Evolutionary conservation across 2,797 vertebrate species (phyloP).

Genomic region (Micropoecilia bifurca): DNA sequence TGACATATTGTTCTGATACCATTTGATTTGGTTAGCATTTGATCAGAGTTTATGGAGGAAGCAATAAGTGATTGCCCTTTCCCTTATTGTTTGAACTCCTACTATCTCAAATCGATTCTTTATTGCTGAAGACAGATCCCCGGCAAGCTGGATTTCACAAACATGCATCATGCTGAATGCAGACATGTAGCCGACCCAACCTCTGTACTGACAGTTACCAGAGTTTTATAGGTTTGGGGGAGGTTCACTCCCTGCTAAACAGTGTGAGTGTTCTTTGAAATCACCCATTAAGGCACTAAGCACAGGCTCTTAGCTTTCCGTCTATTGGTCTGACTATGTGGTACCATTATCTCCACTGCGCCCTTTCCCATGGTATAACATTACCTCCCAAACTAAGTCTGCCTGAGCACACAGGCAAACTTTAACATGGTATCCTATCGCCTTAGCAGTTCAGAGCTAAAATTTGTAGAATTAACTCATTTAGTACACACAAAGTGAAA

Average conservation of each 20-base stretch:
- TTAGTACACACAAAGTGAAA: neutral
- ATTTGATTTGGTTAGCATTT: neutral
- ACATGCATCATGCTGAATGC: slow-evolving; percentile 2
- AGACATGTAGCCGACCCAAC: slow-evolving; percentile 39
- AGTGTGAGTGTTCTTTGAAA: slow-evolving; percentile 76
- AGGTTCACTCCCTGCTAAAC: slow-evolving; percentile 70
- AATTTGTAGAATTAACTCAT: neutral
- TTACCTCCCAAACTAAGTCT: slow-evolving; percentile 52
- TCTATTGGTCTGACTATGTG: slow-evolving; percentile 69
- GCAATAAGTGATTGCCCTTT: neutral
- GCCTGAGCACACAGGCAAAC: slow-evolving; percentile 12
- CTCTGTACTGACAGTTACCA: slow-evolving; percentile 48
- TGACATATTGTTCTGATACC: neutral
- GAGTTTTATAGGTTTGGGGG: slow-evolving; percentile 71
- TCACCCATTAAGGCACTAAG: slow-evolving; percentile 76
- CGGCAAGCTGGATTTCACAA: neutral
- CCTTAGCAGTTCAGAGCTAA: neutral
- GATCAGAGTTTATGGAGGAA: neutral
- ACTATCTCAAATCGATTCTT: slow-evolving; percentile 8
- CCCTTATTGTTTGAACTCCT: neutral
- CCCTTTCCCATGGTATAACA: slow-evolving; percentile 73
- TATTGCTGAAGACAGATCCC: slow-evolving; percentile 17
- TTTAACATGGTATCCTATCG: neutral
- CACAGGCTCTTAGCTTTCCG: slow-evolving; percentile 65
- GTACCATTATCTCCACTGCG: slow-evolving; percentile 62